These are phyloP conservation scores for Spheniscus humboldti DNA, from an alignment of 2,797 vertebrate genomes.

Conservation along the genomic window DNA sequence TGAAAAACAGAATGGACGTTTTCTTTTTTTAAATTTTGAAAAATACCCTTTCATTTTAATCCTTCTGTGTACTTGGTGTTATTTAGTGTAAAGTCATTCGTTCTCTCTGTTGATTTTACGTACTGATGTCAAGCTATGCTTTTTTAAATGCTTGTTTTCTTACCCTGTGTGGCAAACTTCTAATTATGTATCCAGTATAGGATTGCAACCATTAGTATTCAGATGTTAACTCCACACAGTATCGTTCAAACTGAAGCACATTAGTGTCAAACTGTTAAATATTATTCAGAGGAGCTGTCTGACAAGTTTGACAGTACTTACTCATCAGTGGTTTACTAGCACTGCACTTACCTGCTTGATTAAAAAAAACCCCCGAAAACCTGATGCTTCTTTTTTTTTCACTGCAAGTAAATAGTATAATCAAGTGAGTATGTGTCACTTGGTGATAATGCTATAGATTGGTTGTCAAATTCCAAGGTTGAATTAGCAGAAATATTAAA, in stretches of 20 bases:
- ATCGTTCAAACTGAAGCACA: neutral
- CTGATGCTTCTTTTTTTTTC: neutral
- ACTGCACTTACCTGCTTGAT: neutral
- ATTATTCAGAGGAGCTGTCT: neutral
- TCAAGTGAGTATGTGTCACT: neutral
- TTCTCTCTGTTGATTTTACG: neutral
- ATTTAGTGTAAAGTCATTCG: neutral
- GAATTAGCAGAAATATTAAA: neutral
- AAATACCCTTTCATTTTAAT: neutral
- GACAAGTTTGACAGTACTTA: slow-evolving; percentile 16
- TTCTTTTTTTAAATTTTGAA: neutral
- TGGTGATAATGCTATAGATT: neutral
- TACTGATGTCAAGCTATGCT: neutral
- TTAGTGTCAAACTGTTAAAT: slow-evolving; percentile 39
- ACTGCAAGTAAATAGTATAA: neutral
- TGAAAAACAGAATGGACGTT: neutral
- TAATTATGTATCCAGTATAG: neutral
- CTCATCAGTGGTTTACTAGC: neutral
- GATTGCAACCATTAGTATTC: neutral
- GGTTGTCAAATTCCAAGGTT: neutral
- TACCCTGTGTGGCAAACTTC: neutral
- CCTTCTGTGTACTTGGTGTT: neutral
- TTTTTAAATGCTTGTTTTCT: neutral
- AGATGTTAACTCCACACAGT: neutral
- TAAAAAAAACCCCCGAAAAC: neutral